Evolutionary conservation across 2,797 vertebrate species (phyloP).

Genomic region (Lepus townsendii): DNA sequence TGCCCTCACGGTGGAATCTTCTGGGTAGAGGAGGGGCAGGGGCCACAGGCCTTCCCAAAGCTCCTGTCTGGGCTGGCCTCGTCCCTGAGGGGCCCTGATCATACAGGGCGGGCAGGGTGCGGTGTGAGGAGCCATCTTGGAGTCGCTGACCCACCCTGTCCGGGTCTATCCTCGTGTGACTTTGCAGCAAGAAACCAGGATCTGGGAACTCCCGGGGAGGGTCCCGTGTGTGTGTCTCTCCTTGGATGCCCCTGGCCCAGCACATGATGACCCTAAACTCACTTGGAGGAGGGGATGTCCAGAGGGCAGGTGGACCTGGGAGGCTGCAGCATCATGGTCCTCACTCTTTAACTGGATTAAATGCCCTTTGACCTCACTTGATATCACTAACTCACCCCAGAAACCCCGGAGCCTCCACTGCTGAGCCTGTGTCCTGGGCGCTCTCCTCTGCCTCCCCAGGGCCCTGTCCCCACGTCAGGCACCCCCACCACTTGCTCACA

Average conservation of each 20-base stretch:
- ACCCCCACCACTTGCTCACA: too few species aligned
- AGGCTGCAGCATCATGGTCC: too few species aligned
- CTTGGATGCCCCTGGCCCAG: not conserved
- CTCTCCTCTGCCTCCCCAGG: not conserved
- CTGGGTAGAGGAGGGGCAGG: not conserved
- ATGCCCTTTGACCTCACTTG: not conserved
- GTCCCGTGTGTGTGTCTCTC: not conserved
- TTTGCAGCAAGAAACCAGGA: not conserved
- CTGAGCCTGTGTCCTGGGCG: not conserved
- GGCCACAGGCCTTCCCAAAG: too few species aligned
- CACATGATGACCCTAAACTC: rapidly evolving
- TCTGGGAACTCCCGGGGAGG: not conserved
- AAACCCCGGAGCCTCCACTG: rapidly evolving
- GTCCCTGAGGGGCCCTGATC: not conserved
- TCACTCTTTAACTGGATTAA: not conserved
- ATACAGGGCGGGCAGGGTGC: not conserved
- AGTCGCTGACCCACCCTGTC: too few species aligned
- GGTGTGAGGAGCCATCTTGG: not conserved
- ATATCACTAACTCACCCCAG: not conserved
- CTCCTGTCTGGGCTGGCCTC: too few species aligned
- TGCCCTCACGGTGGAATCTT: not conserved
- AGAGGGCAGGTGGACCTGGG: not conserved
- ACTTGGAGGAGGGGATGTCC: not conserved
- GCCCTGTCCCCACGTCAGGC: too few species aligned
- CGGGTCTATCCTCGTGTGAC: not conserved